Evolutionary conservation across 2,888 invertebrate genomes (phyloP).

Genomic region (Sarcophaga variegata): DNA sequence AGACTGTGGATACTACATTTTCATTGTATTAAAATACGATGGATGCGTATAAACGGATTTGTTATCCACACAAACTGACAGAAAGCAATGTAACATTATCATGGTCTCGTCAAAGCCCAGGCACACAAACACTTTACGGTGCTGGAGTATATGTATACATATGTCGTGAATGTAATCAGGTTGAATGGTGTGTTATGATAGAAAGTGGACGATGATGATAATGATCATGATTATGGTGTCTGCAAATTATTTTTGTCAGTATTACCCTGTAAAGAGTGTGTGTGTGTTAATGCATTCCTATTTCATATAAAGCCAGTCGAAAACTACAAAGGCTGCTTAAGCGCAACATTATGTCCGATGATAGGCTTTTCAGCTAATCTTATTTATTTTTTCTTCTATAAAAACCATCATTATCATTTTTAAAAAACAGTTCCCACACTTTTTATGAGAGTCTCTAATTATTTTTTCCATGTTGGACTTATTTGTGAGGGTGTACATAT

Average conservation of each 20-base stretch:
- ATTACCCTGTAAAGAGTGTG: too few species aligned
- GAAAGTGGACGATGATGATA: slow-evolving; percentile 36
- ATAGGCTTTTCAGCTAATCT: slow-evolving; percentile 37
- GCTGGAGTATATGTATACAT: background rate
- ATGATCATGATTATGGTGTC: slow-evolving; percentile 21
- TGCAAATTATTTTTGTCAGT: slow-evolving; percentile 26
- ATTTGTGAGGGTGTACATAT: too few species aligned
- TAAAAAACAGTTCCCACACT: slow-evolving; percentile 25
- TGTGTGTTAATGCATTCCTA: too few species aligned
- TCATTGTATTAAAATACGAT: slow-evolving; percentile 73
- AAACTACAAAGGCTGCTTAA: background rate
- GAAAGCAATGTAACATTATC: slow-evolving; percentile 60
- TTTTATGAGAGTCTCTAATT: slow-evolving; percentile 3
- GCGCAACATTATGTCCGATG: slow-evolving; percentile 36
- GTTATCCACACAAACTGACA: slow-evolving; percentile 77
- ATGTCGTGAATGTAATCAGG: slow-evolving; percentile 15
- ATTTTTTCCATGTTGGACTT: too few species aligned
- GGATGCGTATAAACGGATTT: slow-evolving; percentile 79
- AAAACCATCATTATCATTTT: slow-evolving; percentile 55
- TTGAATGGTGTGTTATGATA: slow-evolving; percentile 41
- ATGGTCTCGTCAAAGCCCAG: background rate
- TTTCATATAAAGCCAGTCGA: too few species aligned
- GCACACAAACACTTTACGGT: background rate
- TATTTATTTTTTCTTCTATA: slow-evolving; percentile 22
- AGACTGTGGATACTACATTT: slow-evolving; percentile 66